Evolutionary conservation across 2,888 invertebrate species (phyloP).

Genomic region (Agrochola lychnidis): DNA sequence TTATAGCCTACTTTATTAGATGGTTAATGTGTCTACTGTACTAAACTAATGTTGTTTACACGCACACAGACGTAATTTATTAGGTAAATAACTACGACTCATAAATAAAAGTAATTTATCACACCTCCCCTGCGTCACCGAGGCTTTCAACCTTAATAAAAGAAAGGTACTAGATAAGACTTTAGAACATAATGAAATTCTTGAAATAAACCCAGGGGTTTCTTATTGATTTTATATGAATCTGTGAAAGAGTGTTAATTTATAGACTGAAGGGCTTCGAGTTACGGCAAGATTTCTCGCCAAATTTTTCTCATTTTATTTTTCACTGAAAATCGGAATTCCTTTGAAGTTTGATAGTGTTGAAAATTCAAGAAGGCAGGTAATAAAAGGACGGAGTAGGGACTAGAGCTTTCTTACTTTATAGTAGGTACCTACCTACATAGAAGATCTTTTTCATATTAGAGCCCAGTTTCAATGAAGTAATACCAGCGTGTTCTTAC

Average conservation of each 20-base stretch:
- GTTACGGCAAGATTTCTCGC: conserved; percentile 4
- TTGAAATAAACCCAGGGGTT: conserved; percentile 7
- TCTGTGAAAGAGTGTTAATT: conserved; percentile 35
- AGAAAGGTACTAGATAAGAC: conserved; percentile 21
- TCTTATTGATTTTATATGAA: conserved; percentile 45
- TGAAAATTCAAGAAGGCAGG: conserved; percentile 4
- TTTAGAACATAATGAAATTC: not conserved
- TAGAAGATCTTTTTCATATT: not conserved
- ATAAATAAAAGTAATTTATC: conserved; percentile 46
- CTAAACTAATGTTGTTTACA: conserved; percentile 33
- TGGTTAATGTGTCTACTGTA: conserved; percentile 21
- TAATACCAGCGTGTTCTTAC: not conserved
- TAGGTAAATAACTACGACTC: conserved; percentile 32
- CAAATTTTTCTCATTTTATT: conserved; percentile 11
- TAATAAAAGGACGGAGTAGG: conserved; percentile 10
- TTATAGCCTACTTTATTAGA: conserved; percentile 38
- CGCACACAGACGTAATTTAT: conserved; percentile 18
- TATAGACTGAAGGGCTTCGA: conserved; percentile 22
- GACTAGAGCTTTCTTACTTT: not conserved
- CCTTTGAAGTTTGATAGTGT: conserved; percentile 34
- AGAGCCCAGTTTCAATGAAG: not conserved
- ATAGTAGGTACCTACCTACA: not conserved
- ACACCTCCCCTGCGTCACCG: conserved; percentile 22
- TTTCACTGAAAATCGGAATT: conserved; percentile 10
- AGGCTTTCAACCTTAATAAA: conserved; percentile 20